phyloP scores from a whole-genome alignment of 2,113 vertebrate genomes.

The Alexandromys fortis region DNA sequence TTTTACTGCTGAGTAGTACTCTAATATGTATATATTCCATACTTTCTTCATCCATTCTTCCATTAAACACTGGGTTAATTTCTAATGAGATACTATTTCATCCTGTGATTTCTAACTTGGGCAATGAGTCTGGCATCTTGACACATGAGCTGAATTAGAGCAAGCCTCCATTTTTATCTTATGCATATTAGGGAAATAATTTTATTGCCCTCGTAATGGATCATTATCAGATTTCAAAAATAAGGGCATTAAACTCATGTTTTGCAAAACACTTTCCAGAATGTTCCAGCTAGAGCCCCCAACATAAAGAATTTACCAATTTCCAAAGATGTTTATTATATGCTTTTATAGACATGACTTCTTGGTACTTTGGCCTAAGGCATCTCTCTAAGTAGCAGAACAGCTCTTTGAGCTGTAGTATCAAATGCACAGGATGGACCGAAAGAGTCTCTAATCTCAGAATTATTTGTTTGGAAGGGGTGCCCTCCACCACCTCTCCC shows the following conservation, averaged over 20 bases:
- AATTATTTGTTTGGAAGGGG: no score
- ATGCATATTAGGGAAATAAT: background rate
- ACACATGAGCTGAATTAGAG: constrained; percentile 24
- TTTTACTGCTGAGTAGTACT: no score
- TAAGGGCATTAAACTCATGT: background rate
- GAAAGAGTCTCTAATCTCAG: background rate
- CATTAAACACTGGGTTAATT: constrained; percentile 1
- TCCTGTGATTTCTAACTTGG: constrained; percentile 14
- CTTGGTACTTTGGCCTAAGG: background rate
- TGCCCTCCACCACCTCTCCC: rapidly evolving
- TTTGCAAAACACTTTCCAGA: background rate
- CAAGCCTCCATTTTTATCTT: background rate
- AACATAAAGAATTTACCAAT: background rate
- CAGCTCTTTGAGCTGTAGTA: rapidly evolving
- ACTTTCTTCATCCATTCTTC: no score
- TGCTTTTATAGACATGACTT: background rate
- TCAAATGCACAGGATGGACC: background rate
- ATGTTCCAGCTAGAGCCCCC: background rate
- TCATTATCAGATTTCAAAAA: background rate
- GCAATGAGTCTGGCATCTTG: background rate
- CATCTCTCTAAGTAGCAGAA: no score
- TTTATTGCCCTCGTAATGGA: background rate
- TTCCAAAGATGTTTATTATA: background rate
- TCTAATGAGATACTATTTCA: constrained; percentile 47
- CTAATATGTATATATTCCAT: no score